Base-by-base conservation (phyloP, 2,888 invertebrate genomes). In the Sesia apiformis region DNA sequence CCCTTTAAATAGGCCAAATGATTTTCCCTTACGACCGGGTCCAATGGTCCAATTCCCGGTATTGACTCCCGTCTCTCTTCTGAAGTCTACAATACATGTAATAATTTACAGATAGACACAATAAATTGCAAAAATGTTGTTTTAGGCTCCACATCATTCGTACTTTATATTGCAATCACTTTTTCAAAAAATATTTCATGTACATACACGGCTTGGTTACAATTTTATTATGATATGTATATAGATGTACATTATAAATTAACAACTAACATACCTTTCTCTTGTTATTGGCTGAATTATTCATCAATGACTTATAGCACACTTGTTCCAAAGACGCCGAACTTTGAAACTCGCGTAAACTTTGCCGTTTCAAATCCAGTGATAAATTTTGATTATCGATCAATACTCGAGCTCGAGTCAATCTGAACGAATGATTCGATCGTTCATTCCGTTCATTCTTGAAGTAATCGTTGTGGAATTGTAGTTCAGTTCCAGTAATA, bases 381-480 rank as follows among this genome's bases (percentile, higher is more conserved):
- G 79, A 76, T 4, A 70, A 58, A 52, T 72, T 77, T n/a, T 77
- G 72, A 0, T 64, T 61, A 3, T 84, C 82, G 39, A 67, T 64
- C 57, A 70, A 55, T 8, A 46, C 23, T 55, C 68, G 76, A 2
- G 72, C 62, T 5, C 77, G 72, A 50, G 79, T 77, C 3, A 83
- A 82, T 39, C 82, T 69, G 60, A 81, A 78, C 41, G 85, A 83
- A 57, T 74, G 74, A 52, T 83, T 82, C 60, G 76, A 67, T 23
- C 70, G 67, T 51, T 79, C 78, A 3, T 67, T 66, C 5, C 68
- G 58, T 7, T 83, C 81, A 53, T 67, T 78, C 54, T 81, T 78
- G 62, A 88, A 88, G 57, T 88, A 85, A 58, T 89, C 81, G 53
- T 81, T 77, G 55, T 84, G 76, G 60, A 88, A 88, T 5, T 81